Evolutionary conservation across 1,140 invertebrate species (phyloP).

Genomic region (Fopius arisanus): DNA sequence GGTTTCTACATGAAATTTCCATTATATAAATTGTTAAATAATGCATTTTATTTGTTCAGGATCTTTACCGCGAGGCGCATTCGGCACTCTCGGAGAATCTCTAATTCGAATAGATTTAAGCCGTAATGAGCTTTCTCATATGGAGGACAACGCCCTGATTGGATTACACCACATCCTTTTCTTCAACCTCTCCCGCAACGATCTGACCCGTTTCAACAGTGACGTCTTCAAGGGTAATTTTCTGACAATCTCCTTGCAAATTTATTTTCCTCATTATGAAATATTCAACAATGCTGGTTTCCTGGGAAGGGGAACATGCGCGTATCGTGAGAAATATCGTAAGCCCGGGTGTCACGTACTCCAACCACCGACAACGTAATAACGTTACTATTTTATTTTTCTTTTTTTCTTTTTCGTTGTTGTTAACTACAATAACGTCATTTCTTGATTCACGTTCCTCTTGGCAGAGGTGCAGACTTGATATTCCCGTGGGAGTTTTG

Average conservation of each 20-base stretch:
- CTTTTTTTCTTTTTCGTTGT: background rate
- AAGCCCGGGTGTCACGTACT: background rate
- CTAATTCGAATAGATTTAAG: slow-evolving; percentile 79
- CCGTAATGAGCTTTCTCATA: slow-evolving; percentile 75
- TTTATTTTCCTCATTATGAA: background rate
- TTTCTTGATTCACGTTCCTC: background rate
- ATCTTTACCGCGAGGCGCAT: slow-evolving; percentile 71
- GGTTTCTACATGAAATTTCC: no score
- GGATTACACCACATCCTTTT: slow-evolving; percentile 72
- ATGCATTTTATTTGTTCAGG: slow-evolving; percentile 63
- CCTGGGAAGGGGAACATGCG: background rate
- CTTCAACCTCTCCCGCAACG: slow-evolving; percentile 79
- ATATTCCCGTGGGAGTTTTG: background rate
- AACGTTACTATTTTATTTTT: background rate
- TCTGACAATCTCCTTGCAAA: background rate
- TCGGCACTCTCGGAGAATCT: slow-evolving; percentile 67
- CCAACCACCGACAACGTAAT: background rate
- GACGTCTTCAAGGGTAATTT: slow-evolving; percentile 76
- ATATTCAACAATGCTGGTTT: background rate
- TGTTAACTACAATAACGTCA: background rate
- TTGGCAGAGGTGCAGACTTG: background rate
- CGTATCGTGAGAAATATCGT: background rate
- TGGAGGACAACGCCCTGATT: slow-evolving; percentile 78
- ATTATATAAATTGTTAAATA: no score
- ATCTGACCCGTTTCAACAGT: slow-evolving; percentile 79